Conservation (phyloP, 2,113 vertebrate genomes). For the Agapornis roseicollis region DNA sequence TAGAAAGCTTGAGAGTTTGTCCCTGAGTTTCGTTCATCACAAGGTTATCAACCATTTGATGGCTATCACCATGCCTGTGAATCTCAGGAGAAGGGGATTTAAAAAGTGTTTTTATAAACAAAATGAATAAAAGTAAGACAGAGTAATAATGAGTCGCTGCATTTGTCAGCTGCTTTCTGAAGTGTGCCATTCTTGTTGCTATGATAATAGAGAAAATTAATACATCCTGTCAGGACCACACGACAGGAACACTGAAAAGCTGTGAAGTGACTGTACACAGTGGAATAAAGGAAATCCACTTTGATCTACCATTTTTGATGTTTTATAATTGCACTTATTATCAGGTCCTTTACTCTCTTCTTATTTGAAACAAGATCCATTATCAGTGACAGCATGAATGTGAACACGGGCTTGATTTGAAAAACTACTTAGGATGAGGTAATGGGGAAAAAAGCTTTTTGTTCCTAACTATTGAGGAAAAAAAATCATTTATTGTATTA, state of each 20-base stretch:
- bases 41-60: slow-evolving; percentile 58
- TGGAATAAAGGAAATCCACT: slow-evolving; percentile 73
- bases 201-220: slow-evolving; percentile 74
- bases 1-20: neutral
- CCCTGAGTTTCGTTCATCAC: slow-evolving; percentile 30
- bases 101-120: slow-evolving; percentile 55
- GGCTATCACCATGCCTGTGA: slow-evolving; percentile 43
- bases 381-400: slow-evolving; percentile 76
- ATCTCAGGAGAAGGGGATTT: slow-evolving; percentile 41
- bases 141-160: slow-evolving; percentile 68
- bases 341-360: slow-evolving; percentile 74
- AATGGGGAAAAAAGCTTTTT: slow-evolving; percentile 62
- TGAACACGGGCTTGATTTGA: slow-evolving; percentile 69
- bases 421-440: slow-evolving; percentile 72
- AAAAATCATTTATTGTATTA: slow-evolving; percentile 41
- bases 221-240: slow-evolving; percentile 70
- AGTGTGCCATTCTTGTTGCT: slow-evolving; percentile 70
- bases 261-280: slow-evolving; percentile 69
- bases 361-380: slow-evolving; percentile 77
- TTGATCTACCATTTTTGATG: slow-evolving; percentile 80
- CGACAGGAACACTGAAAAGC: slow-evolving; percentile 68
- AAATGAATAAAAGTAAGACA: slow-evolving; percentile 64
- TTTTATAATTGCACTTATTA: slow-evolving; percentile 79
- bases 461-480: slow-evolving; percentile 36
- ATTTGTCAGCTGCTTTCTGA: slow-evolving; percentile 67